phyloP scores from a whole-genome alignment of 2,113 vertebrate genomes.

The Maccullochella peelii region DNA sequence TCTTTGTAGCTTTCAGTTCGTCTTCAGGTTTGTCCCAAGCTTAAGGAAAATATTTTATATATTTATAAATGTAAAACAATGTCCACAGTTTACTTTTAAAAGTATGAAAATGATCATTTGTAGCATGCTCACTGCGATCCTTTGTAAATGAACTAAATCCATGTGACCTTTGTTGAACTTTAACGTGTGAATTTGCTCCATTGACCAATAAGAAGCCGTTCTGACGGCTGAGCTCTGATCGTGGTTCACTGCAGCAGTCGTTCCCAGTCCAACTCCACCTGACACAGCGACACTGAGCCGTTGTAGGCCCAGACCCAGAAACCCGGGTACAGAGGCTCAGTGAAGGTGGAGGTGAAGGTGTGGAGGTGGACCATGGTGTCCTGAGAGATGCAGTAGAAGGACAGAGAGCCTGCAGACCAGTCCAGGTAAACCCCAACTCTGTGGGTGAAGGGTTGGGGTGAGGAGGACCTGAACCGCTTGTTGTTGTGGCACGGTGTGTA shows the following conservation, averaged over 20 bases:
- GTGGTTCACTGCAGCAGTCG: constrained; percentile 54
- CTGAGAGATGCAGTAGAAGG: constrained; percentile 70
- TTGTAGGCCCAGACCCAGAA: constrained; percentile 74
- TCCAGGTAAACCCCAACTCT: constrained; percentile 69
- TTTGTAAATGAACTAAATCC: no score
- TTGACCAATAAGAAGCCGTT: no score
- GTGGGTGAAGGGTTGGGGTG: constrained; percentile 42
- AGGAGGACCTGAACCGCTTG: constrained; percentile 48
- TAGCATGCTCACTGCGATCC: no score
- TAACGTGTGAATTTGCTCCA: no score
- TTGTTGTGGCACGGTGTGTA: constrained; percentile 61
- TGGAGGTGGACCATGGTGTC: constrained; percentile 68
- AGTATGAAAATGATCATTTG: no score
- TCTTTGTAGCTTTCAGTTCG: no score
- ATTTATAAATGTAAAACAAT: no score
- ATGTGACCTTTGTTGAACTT: no score
- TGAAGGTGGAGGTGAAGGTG: constrained; percentile 70
- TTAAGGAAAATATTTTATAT: no score
- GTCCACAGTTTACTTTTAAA: no score
- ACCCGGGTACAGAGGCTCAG: constrained; percentile 63
- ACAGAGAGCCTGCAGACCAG: constrained; percentile 51
- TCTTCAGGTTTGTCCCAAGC: no score
- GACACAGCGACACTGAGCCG: constrained; percentile 56
- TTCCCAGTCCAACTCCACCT: constrained; percentile 71
- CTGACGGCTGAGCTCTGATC: no score